phyloP scores from a whole-genome alignment of 1,140 invertebrate species.

The Trichoplusia ni region DNA sequence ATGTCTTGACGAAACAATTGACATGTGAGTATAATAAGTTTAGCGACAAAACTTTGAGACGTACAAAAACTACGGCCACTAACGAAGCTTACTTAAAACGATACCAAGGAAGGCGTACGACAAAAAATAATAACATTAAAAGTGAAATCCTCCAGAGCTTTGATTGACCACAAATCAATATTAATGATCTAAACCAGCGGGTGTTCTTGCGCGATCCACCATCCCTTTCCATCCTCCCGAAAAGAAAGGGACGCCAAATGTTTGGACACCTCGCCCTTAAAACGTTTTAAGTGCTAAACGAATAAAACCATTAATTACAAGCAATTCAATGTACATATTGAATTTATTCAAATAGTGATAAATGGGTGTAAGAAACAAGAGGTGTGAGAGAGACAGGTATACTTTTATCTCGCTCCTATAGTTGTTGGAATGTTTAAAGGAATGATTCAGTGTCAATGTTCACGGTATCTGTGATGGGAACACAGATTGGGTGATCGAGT shows the following conservation, averaged over 20 bases:
- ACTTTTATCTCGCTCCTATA: conserved; percentile 41
- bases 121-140: conserved; percentile 77
- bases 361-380: conserved; percentile 72
- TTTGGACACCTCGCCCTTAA: conserved; percentile 80
- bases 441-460: conserved; percentile 57
- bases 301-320: conserved; percentile 81
- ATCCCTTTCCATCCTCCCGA: conserved; percentile 47
- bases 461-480: conserved; percentile 22
- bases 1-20: conserved; percentile 1
- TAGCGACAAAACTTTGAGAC: conserved; percentile 15
- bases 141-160: conserved; percentile 77
- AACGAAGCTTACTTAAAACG: conserved; percentile 59
- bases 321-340: conserved; percentile 81
- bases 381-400: conserved; percentile 59
- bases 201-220: conserved; percentile 55
- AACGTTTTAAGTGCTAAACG: conserved; percentile 81
- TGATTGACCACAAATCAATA: conserved; percentile 82
- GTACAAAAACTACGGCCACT: conserved; percentile 15
- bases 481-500: conserved; percentile 18
- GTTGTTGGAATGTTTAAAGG: conserved; percentile 54
- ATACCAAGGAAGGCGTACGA: conserved; percentile 47
- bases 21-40: conserved; percentile 18
- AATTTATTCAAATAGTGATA: conserved; percentile 82
- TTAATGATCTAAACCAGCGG: conserved; percentile 79
- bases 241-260: conserved; percentile 52